Evolutionary conservation across 2,797 vertebrate genomes (phyloP).

Genomic region (Alectoris magna): DNA sequence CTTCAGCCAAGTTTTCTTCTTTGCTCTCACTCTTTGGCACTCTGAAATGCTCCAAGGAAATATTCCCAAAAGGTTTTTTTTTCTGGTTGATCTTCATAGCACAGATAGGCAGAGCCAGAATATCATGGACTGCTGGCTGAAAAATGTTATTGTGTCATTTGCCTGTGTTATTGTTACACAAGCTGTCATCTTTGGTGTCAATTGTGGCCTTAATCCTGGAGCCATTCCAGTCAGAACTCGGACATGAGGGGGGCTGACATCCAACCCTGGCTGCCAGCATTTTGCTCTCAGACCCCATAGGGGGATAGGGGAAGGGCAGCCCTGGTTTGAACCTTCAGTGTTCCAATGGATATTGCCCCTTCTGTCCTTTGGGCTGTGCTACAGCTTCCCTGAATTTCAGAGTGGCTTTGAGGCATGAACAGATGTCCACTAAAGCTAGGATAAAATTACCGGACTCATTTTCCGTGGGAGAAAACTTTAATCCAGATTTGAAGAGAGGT

Average conservation of each 20-base stretch:
- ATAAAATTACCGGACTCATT: slow-evolving; percentile 37
- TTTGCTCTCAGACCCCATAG: not conserved
- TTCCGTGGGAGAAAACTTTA: slow-evolving; percentile 30
- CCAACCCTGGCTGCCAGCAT: fast-evolving
- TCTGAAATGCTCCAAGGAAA: not conserved
- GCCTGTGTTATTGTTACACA: not conserved
- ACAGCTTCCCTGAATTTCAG: not conserved
- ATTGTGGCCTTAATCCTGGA: not conserved
- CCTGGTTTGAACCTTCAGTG: not conserved
- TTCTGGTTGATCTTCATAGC: not conserved
- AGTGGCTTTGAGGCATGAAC: not conserved
- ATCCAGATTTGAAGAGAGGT: slow-evolving; percentile 48
- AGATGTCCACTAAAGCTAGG: slow-evolving; percentile 1
- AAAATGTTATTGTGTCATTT: not conserved
- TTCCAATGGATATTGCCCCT: fast-evolving
- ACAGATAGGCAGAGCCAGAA: not conserved
- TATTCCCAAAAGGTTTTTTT: not conserved
- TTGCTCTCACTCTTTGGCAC: not conserved
- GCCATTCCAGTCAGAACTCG: not conserved
- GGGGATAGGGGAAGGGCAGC: not conserved
- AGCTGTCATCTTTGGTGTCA: not conserved
- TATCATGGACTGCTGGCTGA: not conserved
- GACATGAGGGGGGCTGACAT: not conserved
- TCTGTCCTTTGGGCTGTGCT: not conserved
- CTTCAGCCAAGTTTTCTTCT: not conserved